Evolutionary conservation across 2,113 vertebrate species (phyloP).

Genomic region (Callocephalon fimbriatum): DNA sequence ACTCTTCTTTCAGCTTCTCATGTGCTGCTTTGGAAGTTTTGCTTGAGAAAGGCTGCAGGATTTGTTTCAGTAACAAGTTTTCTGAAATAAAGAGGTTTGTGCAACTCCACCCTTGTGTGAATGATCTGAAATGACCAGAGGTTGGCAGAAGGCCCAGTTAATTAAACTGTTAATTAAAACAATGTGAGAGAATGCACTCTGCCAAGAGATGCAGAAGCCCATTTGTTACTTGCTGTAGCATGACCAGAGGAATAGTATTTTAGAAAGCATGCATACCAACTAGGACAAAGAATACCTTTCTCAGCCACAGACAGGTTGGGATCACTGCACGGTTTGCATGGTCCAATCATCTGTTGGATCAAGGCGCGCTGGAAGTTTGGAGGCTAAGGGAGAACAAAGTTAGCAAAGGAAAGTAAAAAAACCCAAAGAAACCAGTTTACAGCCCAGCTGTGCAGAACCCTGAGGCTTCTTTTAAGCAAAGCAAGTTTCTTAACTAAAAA

Average conservation of each 20-base stretch:
- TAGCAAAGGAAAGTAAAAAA: slow-evolving; percentile 4
- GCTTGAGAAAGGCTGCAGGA: background rate
- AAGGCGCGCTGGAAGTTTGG: slow-evolving; percentile 94
- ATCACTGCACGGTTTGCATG: slow-evolving; percentile 95
- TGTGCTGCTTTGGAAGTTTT: background rate
- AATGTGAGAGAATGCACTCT: slow-evolving; percentile 10
- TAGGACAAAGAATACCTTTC: slow-evolving; percentile 83
- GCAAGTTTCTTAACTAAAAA: background rate
- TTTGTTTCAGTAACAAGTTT: background rate
- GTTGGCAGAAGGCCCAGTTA: slow-evolving; percentile 34
- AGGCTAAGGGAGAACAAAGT: slow-evolving; percentile 77
- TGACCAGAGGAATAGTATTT: background rate
- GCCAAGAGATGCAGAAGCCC: background rate
- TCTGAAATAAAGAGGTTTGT: background rate
- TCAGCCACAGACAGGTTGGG: slow-evolving; percentile 91
- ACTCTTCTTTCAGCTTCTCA: background rate
- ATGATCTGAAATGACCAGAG: background rate
- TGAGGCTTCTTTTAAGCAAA: background rate
- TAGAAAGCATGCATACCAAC: background rate
- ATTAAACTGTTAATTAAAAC: slow-evolving; percentile 37
- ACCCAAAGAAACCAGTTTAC: background rate
- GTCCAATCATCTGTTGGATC: slow-evolving; percentile 94
- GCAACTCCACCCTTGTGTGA: background rate
- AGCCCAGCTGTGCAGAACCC: background rate
- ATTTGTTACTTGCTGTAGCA: background rate